Evolutionary conservation across 23 tunicate genomes (phyloP).

Genomic region (Ascidia mentula): DNA sequence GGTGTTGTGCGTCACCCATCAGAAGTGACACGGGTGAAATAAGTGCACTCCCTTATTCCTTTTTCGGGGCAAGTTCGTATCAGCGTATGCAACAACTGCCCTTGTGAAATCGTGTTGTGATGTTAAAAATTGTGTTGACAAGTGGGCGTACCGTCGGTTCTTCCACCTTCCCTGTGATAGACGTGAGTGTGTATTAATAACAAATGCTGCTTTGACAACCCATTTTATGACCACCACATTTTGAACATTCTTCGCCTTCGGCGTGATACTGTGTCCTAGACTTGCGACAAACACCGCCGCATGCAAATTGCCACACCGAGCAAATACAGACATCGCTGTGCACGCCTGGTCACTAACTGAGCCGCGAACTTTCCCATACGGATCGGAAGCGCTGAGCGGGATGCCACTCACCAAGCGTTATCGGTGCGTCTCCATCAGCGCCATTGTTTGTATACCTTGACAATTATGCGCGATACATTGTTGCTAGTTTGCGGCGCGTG

Average conservation of each 20-base stretch:
- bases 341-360: no score
- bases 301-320: background rate
- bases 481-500: slow-evolving; percentile 12
- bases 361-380: background rate
- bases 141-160: no score
- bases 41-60: no score
- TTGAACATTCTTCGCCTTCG: background rate
- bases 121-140: no score
- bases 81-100: no score
- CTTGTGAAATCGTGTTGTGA: no score
- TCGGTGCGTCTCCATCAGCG: background rate
- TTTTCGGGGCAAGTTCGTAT: no score
- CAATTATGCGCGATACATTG: slow-evolving; percentile 4
- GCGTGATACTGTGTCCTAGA: background rate
- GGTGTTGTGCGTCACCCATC: no score
- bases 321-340: background rate
- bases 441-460: background rate
- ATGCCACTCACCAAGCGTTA: background rate
- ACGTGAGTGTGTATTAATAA: background rate
- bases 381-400: slow-evolving; percentile 7
- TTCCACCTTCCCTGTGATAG: no score
- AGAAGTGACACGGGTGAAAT: no score
- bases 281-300: background rate
- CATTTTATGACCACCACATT: background rate
- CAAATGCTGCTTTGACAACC: background rate